phyloP scores from a whole-genome alignment of 2,888 invertebrate genomes.

The Heliconius erato region DNA sequence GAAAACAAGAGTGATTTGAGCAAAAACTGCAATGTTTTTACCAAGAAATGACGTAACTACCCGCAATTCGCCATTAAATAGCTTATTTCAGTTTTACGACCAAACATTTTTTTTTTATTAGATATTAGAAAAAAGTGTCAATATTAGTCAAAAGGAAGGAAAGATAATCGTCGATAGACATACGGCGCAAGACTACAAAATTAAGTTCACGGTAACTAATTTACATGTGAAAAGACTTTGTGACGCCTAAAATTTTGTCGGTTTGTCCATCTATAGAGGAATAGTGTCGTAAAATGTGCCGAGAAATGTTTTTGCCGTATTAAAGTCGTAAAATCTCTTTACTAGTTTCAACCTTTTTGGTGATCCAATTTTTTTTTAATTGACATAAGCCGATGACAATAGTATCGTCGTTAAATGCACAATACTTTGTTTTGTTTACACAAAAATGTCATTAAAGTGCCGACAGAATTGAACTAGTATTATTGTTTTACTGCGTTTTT shows the following conservation, averaged over 20 bases:
- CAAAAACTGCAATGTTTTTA: constrained; percentile 24
- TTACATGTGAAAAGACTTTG: constrained; percentile 79
- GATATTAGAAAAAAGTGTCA: constrained; percentile 49
- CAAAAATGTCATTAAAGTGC: constrained; percentile 60
- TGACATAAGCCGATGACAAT: constrained; percentile 58
- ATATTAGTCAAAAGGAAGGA: constrained; percentile 57
- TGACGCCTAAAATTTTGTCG: constrained; percentile 67
- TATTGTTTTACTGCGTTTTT: constrained; percentile 6
- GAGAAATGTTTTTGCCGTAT: constrained; percentile 74
- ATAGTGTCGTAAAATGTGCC: constrained; percentile 68
- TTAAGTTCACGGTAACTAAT: constrained; percentile 80
- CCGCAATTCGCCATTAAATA: constrained; percentile 29
- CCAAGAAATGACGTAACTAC: constrained; percentile 17
- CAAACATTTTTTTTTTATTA: constrained; percentile 37
- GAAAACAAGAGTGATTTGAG: constrained; percentile 16
- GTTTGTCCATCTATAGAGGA: constrained; percentile 35
- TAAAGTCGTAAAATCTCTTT: constrained; percentile 71
- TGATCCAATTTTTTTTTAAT: constrained; percentile 47
- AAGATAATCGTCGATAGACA: constrained; percentile 69
- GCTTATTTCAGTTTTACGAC: constrained; percentile 20
- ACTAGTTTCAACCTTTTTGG: constrained; percentile 47
- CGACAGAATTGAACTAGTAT: constrained; percentile 55
- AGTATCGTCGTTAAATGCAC: constrained; percentile 71
- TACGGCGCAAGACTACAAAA: constrained; percentile 65
- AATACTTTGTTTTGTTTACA: constrained; percentile 70